Evolutionary conservation across 2,113 vertebrate genomes (phyloP).

Genomic region (Gnathonemus echidnorhynchus): DNA sequence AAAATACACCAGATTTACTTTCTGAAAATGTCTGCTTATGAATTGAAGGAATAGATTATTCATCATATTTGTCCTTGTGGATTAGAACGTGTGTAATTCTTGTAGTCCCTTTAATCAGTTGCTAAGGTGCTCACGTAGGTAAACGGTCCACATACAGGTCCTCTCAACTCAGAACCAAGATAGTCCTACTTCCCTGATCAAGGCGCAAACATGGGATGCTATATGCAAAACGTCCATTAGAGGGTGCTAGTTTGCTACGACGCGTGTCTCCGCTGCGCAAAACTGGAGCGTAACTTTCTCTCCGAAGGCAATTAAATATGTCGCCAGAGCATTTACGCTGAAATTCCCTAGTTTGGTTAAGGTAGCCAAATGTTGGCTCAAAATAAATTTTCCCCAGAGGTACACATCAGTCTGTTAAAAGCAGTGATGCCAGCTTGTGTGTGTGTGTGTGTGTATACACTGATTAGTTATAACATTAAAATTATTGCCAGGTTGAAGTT

Average conservation of each 20-base stretch:
- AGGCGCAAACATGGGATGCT: not conserved
- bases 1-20: not conserved
- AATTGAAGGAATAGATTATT: not conserved
- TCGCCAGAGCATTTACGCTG: not conserved
- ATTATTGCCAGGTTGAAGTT: not conserved
- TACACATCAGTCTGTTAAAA: not conserved
- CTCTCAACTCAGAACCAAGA: not conserved
- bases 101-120: not conserved
- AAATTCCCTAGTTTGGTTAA: slow-evolving; percentile 3
- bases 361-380: not conserved
- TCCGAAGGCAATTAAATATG: not conserved
- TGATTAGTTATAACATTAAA: not conserved
- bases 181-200: not conserved
- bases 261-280: not conserved
- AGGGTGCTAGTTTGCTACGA: slow-evolving; percentile 24
- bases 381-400: not conserved
- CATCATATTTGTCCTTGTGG: not conserved
- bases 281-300: not conserved
- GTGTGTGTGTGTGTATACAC: not conserved
- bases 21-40: not conserved
- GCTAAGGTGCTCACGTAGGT: not conserved
- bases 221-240: slow-evolving; percentile 26
- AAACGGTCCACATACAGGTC: not conserved
- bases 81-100: not conserved
- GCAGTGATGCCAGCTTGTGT: not conserved